Conservation (phyloP, 2,113 vertebrate genomes). For the Chroicocephalus ridibundus region DNA sequence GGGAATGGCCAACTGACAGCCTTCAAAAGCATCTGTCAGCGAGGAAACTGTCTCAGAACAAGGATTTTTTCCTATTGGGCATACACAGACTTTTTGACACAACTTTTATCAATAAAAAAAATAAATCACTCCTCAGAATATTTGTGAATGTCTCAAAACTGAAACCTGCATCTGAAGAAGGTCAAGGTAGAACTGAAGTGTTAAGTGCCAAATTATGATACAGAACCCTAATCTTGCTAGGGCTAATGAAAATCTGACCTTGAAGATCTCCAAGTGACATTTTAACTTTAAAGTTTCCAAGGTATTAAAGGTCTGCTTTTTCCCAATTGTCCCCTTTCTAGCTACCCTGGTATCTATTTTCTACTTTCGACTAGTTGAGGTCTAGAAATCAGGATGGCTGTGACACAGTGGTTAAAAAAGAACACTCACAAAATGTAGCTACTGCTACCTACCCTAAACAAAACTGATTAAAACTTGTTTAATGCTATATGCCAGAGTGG, state of each 20-base stretch:
- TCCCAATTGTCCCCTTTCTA: neutral
- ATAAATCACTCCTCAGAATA: neutral
- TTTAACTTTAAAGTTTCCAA: neutral
- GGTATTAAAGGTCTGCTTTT: neutral
- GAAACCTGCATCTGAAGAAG: neutral
- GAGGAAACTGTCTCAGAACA: neutral
- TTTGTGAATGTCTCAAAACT: neutral
- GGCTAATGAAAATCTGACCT: neutral
- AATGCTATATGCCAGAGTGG: neutral
- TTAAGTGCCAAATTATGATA: neutral
- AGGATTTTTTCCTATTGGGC: neutral
- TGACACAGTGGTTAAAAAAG: neutral
- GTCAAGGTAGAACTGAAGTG: neutral
- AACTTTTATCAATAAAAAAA: neutral
- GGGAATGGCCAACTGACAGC: constrained; percentile 32
- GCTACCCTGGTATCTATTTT: neutral
- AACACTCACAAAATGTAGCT: neutral
- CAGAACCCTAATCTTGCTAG: neutral
- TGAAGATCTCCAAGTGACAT: neutral
- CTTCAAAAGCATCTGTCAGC: neutral
- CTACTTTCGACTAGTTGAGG: neutral
- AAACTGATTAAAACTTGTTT: neutral
- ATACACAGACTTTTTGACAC: neutral
- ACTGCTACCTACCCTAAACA: neutral
- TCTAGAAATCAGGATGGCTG: neutral